These are phyloP conservation scores for Platysteira castanea DNA, from an alignment of 2,113 vertebrate genomes.

Conservation along the genomic window DNA sequence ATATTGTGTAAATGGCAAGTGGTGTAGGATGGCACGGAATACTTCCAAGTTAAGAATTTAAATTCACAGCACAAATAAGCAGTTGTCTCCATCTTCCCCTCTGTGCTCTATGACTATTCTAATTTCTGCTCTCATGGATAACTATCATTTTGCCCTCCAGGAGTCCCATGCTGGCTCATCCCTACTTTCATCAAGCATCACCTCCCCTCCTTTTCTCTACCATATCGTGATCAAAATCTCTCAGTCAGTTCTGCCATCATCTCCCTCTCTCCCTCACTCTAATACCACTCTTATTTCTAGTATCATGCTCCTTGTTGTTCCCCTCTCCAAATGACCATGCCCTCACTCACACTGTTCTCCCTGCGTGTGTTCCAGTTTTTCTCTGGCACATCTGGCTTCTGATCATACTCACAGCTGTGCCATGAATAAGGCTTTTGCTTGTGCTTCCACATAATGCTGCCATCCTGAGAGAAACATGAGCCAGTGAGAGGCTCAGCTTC, in stretches of 20 bases:
- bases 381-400: background rate
- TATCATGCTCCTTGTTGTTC: background rate
- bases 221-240: background rate
- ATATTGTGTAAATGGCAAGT: background rate
- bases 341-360: background rate
- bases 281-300: background rate
- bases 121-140: background rate
- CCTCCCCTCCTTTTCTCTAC: background rate
- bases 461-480: accelerated
- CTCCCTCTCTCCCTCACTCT: background rate
- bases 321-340: background rate
- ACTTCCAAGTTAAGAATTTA: background rate
- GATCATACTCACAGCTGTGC: background rate
- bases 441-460: background rate
- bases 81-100: background rate
- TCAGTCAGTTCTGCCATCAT: background rate
- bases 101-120: background rate
- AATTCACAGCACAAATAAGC: background rate
- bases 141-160: background rate
- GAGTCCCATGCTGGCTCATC: background rate
- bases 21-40: background rate
- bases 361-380: background rate
- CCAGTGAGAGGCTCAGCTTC: background rate
- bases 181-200: background rate
- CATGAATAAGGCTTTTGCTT: accelerated